Evolutionary conservation across 1,140 invertebrate genomes (phyloP).

Genomic region (Neuroterus valhalla): DNA sequence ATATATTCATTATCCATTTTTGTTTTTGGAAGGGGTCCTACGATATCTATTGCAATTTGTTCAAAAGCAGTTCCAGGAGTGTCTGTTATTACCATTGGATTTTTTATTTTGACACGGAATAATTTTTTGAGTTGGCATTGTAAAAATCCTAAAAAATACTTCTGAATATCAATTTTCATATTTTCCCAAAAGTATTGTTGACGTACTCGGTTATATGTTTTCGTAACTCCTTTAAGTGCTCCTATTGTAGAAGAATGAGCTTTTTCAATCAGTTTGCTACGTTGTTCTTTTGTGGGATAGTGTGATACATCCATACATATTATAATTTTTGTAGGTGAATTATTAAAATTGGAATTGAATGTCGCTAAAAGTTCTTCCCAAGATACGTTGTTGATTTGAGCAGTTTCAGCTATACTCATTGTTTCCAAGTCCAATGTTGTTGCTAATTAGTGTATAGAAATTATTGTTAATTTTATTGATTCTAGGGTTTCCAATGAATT

Average conservation of each 20-base stretch:
- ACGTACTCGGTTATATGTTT: neutral
- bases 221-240: conserved; percentile 21
- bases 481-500: neutral
- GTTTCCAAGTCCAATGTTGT: neutral
- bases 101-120: neutral
- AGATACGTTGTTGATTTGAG: neutral
- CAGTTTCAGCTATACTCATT: neutral
- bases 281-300: neutral
- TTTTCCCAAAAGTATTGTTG: neutral
- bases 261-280: neutral
- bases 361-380: neutral
- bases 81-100: conserved; percentile 7
- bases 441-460: neutral
- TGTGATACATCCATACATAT: neutral
- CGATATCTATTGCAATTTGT: conserved; percentile 32
- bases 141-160: neutral
- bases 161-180: neutral
- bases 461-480: too few relatives aligned
- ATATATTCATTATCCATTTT: conserved; percentile 5
- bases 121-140: conserved; percentile 11
- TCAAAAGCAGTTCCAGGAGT: neutral
- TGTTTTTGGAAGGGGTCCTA: conserved; percentile 17
- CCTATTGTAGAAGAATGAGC: neutral
- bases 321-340: neutral
- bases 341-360: neutral